Base-by-base conservation (phyloP, 2,113 vertebrate genomes). In the Grallaria varia region DNA sequence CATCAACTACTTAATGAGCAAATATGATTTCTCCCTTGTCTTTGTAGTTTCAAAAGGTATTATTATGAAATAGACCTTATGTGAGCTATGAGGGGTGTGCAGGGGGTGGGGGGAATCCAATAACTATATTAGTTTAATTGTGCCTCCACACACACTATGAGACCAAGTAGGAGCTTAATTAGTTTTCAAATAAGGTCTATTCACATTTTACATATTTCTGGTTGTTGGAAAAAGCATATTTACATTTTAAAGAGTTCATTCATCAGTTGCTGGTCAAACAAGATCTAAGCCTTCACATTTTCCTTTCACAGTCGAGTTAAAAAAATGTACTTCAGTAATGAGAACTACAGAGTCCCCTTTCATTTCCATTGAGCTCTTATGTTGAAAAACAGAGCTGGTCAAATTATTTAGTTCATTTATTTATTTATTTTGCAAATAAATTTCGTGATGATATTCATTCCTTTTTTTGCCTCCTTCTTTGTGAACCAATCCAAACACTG, bases 91-190 rank as follows among this genome's bases (percentile, higher is more conserved):
- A 77, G 42, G 27, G 6, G 9, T 6, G 10, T 33, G 66, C 9
- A 2, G 60, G 9, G 52, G 37, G 25, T 52, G 52, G 11, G 18
- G 63, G 9, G 15, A 91, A 91, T 84, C 10, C 40, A 95, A 84
- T 93, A 96, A 89, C 58, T 89, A 13, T 50, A 94, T 73, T 82
- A 83, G 45, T 81, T 96, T 95, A 94, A 96, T 79, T 91, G 18
- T 35, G 44, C 83, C 69, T 66, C 62, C 72, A 35, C 25, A 78
- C 14, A 85, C 4, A 37, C 68, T 90, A 2, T 17, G 67, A 95
- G 72, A 96, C 24, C 63, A 92, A 95, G n/a, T 52, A 66, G 20
- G 15, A 39, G 35, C n/a, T 30, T 92, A 69, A 87, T 93, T 40
- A 89, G 74, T 91, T 93, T 97, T 19, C 59, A 96, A 27, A 96